A percentile compares a stretch with the other conserved stretches of the same genome.
These are phyloP conservation scores for Ophioninae sp. DNA, from an alignment of 2,888 invertebrate genomes.

Conservation along the genomic window DNA sequence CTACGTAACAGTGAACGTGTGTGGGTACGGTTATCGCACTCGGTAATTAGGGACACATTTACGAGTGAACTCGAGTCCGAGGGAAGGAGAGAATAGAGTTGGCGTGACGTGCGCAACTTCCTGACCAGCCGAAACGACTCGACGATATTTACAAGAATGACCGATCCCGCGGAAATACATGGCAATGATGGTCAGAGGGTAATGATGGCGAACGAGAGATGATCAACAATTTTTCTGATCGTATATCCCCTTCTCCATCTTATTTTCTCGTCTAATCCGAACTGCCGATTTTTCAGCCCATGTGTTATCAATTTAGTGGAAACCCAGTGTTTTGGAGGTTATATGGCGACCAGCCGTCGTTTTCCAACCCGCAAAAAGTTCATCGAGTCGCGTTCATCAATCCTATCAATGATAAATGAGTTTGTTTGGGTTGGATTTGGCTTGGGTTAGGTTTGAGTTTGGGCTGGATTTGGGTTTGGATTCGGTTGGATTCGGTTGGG, in stretches of 20 bases:
- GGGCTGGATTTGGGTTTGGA: too few relatives aligned
- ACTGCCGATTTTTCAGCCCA: too few relatives aligned
- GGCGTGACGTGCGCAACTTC: conserved; percentile 33
- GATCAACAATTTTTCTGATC: not conserved
- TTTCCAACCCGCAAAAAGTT: too few relatives aligned
- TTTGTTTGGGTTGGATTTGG: too few relatives aligned
- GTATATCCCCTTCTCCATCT: not conserved
- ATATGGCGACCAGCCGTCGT: too few relatives aligned
- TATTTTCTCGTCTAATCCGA: too few relatives aligned
- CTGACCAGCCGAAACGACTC: conserved; percentile 8
- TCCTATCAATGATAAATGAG: too few relatives aligned
- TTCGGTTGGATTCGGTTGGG: too few relatives aligned
- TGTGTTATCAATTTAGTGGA: too few relatives aligned
- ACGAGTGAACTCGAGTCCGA: not conserved
- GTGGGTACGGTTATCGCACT: conserved; percentile 9
- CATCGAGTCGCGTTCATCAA: too few relatives aligned
- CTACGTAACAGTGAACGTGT: not conserved
- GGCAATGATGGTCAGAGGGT: conserved; percentile 35
- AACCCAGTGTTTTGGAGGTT: too few relatives aligned
- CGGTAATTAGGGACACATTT: conserved; percentile 29
- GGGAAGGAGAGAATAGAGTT: not conserved
- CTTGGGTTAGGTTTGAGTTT: too few relatives aligned
- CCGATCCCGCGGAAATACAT: conserved; percentile 15
- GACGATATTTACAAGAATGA: conserved; percentile 24
- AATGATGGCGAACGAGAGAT: conserved; percentile 12